These are phyloP conservation scores for Channa maculata DNA, from an alignment of 2,113 vertebrate species.

Conservation along the genomic window DNA sequence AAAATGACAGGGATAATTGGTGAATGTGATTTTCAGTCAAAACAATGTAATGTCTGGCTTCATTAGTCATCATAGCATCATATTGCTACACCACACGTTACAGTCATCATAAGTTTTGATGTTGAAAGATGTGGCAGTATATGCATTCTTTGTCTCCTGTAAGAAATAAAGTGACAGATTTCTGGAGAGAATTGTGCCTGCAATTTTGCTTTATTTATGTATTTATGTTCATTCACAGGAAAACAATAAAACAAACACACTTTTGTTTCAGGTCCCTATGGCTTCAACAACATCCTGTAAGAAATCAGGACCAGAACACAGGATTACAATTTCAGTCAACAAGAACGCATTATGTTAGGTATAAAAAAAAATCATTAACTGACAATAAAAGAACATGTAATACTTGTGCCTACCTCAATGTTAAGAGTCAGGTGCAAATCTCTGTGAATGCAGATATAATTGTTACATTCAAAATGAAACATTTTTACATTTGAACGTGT, in stretches of 20 bases:
- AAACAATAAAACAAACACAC: not conserved
- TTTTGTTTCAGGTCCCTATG: rapidly evolving
- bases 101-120: not conserved
- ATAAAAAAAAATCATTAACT: not conserved
- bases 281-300: slow-evolving; percentile 32
- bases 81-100: not conserved
- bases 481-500: not conserved
- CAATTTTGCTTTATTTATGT: slow-evolving; percentile 25
- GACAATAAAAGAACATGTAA: rapidly evolving
- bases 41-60: not conserved
- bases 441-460: slow-evolving; percentile 41
- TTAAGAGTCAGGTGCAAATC: slow-evolving; percentile 36
- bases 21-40: not conserved
- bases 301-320: not conserved
- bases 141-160: not conserved
- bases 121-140: not conserved
- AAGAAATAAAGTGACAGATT: not conserved
- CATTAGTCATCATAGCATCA: not conserved
- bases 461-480: slow-evolving; percentile 5
- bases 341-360: not conserved
- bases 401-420: not conserved
- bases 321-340: not conserved
- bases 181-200: not conserved
- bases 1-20: not conserved
- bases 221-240: not conserved